Evolutionary conservation across 2,888 invertebrate genomes (phyloP).

Genomic region (Drosophila setosimentum): DNA sequence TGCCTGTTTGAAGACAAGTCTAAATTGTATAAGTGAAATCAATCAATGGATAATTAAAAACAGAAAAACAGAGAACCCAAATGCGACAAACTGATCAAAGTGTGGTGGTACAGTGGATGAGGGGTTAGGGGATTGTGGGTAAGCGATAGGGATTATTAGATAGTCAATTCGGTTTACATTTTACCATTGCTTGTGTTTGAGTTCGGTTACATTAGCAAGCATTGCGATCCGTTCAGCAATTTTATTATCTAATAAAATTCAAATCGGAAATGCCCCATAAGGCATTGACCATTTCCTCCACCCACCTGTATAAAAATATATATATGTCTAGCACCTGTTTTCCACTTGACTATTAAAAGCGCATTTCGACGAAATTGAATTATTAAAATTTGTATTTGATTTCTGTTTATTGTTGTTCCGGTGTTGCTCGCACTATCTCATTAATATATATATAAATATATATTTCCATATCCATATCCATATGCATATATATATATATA

Average conservation of each 20-base stretch:
- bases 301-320: background rate
- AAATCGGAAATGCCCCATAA: conserved; percentile 59
- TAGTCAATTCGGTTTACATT: background rate
- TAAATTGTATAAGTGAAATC: conserved; percentile 20
- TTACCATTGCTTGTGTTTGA: background rate
- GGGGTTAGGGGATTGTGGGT: background rate
- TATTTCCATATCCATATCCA: background rate
- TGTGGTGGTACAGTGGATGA: background rate
- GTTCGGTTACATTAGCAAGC: conserved; percentile 1
- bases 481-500: background rate
- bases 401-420: conserved; percentile 37
- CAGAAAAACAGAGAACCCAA: background rate
- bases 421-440: background rate
- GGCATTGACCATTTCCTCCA: conserved; percentile 54
- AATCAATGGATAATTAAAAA: conserved; percentile 32
- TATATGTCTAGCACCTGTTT: conserved; percentile 21
- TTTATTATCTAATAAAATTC: conserved; percentile 43
- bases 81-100: conserved; percentile 8
- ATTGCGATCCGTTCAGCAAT: conserved; percentile 24
- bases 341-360: conserved; percentile 60
- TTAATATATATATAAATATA: background rate
- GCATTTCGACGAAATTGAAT: conserved; percentile 60
- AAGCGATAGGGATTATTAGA: conserved; percentile 1
- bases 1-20: background rate
- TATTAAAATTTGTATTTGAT: conserved; percentile 34